Percentiles rank a stretch among this genome's conserved stretches.
These are phyloP conservation scores for Melanaphis sacchari DNA, from an alignment of 1,140 invertebrate genomes.

Conservation along the genomic window DNA sequence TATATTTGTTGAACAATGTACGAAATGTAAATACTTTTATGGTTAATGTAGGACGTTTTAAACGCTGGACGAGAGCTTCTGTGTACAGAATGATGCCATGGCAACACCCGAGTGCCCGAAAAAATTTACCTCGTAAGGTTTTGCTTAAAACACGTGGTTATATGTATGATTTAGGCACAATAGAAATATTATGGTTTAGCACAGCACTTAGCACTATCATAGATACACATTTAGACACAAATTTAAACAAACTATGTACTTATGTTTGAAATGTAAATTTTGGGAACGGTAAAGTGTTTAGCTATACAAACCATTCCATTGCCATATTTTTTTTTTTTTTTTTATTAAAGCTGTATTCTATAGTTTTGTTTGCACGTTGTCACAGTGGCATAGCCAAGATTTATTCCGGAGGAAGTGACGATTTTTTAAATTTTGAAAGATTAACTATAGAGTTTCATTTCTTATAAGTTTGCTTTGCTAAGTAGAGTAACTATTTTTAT, in stretches of 20 bases:
- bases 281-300: not conserved
- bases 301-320: constrained; percentile 12
- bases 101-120: constrained; percentile 50
- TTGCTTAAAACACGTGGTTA: constrained; percentile 34
- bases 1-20: not conserved
- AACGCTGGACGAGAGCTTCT: constrained; percentile 47
- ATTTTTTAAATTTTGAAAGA: not conserved
- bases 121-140: constrained; percentile 48
- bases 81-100: constrained; percentile 54
- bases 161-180: not conserved
- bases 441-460: not conserved
- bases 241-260: not conserved
- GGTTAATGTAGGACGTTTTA: constrained; percentile 55
- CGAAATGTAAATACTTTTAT: constrained; percentile 49
- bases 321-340: not conserved
- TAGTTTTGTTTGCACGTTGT: constrained; percentile 31
- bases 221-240: not conserved
- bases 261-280: constrained; percentile 37
- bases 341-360: constrained; percentile 11
- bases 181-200: constrained; percentile 35
- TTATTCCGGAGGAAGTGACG: not conserved
- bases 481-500: too few species aligned
- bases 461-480: not conserved
- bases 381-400: not conserved
- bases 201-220: constrained; percentile 45